Conservation (phyloP, 2,797 vertebrate genomes). For the Benthosema pterotum region DNA sequence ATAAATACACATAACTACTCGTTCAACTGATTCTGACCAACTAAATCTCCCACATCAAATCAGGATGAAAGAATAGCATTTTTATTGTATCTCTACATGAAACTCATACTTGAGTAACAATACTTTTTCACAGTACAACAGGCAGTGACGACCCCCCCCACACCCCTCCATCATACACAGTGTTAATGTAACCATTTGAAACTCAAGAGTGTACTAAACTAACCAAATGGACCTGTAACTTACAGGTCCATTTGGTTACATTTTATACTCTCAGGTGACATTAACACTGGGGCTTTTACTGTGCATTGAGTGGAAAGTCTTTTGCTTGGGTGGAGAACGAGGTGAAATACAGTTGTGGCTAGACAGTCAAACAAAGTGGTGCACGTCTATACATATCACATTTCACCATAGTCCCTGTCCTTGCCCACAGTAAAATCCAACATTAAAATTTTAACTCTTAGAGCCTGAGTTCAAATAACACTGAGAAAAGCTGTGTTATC, state of each 20-base stretch:
- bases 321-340: conserved; percentile 34
- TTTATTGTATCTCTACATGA: conserved; percentile 69
- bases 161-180: no score
- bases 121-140: conserved; percentile 71
- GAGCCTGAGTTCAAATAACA: no score
- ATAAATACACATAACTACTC: conserved; percentile 14
- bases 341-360: conserved; percentile 35
- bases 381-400: conserved; percentile 26
- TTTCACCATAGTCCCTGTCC: conserved; percentile 17
- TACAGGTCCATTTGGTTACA: no score
- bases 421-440: conserved; percentile 9
- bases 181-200: no score
- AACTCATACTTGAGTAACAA: conserved; percentile 54
- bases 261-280: conserved; percentile 1
- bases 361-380: conserved; percentile 39
- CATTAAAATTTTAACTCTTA: no score
- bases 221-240: no score
- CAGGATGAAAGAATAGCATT: conserved; percentile 56
- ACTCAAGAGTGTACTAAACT: no score
- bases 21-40: conserved; percentile 17
- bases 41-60: conserved; percentile 50
- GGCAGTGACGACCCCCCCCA: conserved; percentile 54
- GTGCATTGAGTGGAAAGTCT: conserved; percentile 51
- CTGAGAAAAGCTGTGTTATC: conserved; percentile 15
- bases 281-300: no score